Evolutionary conservation across 2,888 invertebrate genomes (phyloP).

Genomic region (Anodontia alba): DNA sequence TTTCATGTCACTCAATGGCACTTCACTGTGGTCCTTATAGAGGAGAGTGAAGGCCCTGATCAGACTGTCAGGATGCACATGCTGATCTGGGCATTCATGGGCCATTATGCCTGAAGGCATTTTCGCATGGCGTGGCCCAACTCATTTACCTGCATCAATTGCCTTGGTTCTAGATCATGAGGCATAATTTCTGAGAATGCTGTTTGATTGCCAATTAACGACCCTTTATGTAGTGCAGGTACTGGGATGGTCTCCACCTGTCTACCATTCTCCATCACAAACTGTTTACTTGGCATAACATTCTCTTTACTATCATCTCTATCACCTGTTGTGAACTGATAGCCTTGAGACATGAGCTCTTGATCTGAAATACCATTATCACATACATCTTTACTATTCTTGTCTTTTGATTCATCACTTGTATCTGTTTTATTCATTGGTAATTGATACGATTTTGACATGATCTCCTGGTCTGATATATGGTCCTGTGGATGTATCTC

Average conservation of each 20-base stretch:
- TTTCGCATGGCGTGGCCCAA: not conserved
- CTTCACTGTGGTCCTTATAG: too few relatives aligned
- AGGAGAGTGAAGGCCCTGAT: too few relatives aligned
- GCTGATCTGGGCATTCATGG: too few relatives aligned
- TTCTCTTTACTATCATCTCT: not conserved
- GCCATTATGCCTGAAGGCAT: too few relatives aligned
- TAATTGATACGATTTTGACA: not conserved
- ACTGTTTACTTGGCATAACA: not conserved
- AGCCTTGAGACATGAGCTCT: not conserved
- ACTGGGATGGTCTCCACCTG: not conserved
- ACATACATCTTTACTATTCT: not conserved
- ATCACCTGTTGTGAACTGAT: not conserved
- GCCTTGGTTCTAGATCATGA: not conserved
- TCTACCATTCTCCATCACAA: not conserved
- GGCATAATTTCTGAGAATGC: not conserved
- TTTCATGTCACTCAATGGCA: too few relatives aligned
- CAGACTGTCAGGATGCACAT: too few relatives aligned
- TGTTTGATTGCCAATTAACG: not conserved
- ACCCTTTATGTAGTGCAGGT: not conserved
- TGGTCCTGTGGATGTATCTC: not conserved
- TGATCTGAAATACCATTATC: not conserved
- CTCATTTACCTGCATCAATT: not conserved
- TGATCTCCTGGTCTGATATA: not conserved
- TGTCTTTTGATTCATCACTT: not conserved
- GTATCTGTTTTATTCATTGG: not conserved